Conservation (phyloP, 2,113 vertebrate genomes). For the Dinomys branickii region DNA sequence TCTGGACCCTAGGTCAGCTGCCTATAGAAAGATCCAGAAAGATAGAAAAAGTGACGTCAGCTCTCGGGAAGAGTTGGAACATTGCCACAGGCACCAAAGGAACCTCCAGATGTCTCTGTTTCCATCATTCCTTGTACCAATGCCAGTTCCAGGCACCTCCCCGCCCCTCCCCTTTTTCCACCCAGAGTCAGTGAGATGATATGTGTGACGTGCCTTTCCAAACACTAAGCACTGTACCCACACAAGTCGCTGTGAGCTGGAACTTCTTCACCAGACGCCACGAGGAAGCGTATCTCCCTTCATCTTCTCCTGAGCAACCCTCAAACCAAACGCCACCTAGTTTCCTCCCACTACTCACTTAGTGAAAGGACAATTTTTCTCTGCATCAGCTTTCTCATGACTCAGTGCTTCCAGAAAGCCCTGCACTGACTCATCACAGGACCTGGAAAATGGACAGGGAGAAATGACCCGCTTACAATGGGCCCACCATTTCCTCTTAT, state of each 20-base stretch:
- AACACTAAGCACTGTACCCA: neutral
- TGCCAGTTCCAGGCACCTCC: neutral
- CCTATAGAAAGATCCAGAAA: neutral
- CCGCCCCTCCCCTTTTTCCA: neutral
- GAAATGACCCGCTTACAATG: constrained; percentile 1
- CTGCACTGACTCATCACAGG: constrained; percentile 51
- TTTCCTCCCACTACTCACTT: neutral
- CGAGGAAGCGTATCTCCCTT: neutral
- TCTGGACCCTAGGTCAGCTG: neutral
- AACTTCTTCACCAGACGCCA: neutral
- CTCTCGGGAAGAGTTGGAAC: neutral
- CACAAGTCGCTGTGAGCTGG: neutral
- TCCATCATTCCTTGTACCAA: neutral
- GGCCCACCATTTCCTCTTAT: neutral
- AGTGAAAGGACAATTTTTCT: constrained; percentile 11
- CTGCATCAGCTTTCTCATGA: constrained; percentile 43
- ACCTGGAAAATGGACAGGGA: constrained; percentile 31
- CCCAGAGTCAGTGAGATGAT: neutral
- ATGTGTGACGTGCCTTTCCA: neutral
- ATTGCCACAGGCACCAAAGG: neutral
- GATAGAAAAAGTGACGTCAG: neutral
- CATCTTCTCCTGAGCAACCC: neutral
- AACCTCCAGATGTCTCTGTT: neutral
- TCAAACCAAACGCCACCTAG: neutral
- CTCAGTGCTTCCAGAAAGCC: constrained; percentile 62